These are phyloP conservation scores for Patella pellucida DNA, from an alignment of 2,888 invertebrate genomes.

Conservation along the genomic window DNA sequence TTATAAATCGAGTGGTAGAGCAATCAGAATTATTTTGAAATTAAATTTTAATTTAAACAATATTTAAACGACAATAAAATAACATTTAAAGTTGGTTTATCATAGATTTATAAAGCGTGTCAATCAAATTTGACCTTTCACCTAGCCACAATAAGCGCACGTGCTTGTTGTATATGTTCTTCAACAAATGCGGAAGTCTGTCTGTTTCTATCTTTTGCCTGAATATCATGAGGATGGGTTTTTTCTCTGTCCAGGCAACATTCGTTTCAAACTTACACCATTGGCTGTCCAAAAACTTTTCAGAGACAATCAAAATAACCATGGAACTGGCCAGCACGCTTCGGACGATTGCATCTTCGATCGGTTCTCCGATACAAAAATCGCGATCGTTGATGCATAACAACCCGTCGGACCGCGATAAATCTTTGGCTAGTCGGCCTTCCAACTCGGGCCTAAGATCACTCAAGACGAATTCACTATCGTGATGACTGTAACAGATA, in stretches of 20 bases:
- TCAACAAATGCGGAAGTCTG: not conserved
- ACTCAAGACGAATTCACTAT: not conserved
- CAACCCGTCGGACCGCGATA: not conserved
- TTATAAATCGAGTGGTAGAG: too few relatives aligned
- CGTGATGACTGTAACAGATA: not conserved
- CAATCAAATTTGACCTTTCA: not conserved
- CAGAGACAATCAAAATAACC: not conserved
- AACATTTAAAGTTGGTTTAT: not conserved
- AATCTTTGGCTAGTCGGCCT: not conserved
- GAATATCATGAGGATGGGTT: not conserved
- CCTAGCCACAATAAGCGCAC: not conserved
- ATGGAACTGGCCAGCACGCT: not conserved
- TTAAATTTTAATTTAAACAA: not conserved
- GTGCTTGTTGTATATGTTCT: not conserved
- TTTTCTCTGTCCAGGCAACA: not conserved
- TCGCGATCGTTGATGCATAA: conserved; percentile 6
- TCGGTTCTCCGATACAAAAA: not conserved
- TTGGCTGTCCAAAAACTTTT: conserved; percentile 7
- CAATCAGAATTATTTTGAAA: too few relatives aligned
- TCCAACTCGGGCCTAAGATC: not conserved
- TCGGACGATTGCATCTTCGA: not conserved
- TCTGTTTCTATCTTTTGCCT: not conserved
- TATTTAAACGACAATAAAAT: not conserved
- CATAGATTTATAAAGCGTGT: conserved; percentile 2
- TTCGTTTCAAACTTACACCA: conserved; percentile 4